Base-by-base conservation (phyloP, 2,113 vertebrate genomes). In the Aepyceros melampus region DNA sequence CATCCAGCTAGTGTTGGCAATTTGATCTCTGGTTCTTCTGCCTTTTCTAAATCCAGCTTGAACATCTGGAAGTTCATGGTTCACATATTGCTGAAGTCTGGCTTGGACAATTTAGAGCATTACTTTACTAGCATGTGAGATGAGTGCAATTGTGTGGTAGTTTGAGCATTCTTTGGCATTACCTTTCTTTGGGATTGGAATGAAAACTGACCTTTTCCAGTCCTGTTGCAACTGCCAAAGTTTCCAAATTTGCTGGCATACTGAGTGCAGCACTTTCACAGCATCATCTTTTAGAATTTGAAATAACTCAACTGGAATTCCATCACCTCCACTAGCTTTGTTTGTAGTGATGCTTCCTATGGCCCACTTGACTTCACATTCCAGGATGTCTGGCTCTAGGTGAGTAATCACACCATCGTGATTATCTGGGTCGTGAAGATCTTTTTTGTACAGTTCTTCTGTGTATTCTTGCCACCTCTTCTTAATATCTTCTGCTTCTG, bases 81-180 rank as follows among this genome's bases (percentile, higher is more conserved):
- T 71, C 64, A 21, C n/a, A 36, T 11, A 64, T 4, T 71, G 64
- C 11, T 36, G 64, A 71, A 71, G 64, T 9, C 64, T 71, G 64
- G 9, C 64, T 71, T 71, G 17, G 9, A 71, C 16, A 11, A 67
- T 36, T 67, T 67, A 21, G 17, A 36, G 64, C n/a, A 67, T 21
- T 21, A 36, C 9, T 67, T 67, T 67, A 36, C 64, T 67, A 36
- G 64, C 10, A 1, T 21, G 17, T 36, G 8, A 67, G n/a, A 67
- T 67, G n/a, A 67, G 64, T 67, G 33, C 64, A 21, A 36, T 11
- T 67, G 17, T 67, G 64, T 0, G 0, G 4, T 36, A 67, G 33
- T 21, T 67, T 67, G n/a, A 67, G 33, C 33, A 67, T 67, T 67
- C 33, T 67, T 36, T 67, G 64, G 64, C 33, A 67, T 67, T 67